Evolutionary conservation across 1,140 invertebrate species (phyloP), one percentile per base, ranked within the genome.

Genomic region (Phymastichus coffea): DNA sequence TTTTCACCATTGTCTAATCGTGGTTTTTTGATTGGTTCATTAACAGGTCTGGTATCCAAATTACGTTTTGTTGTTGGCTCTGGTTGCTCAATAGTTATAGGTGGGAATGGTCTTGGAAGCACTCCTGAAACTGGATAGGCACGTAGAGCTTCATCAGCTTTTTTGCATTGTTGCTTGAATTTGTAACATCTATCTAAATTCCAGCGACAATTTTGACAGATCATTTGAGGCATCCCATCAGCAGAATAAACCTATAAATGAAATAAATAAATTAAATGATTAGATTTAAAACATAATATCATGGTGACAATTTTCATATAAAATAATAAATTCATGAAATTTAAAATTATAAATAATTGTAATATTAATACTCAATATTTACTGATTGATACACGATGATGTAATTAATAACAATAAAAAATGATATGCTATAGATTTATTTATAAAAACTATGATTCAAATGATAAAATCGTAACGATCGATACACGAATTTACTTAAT

Each of bases 161-260:
- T 83, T 63, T 88, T 87, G 59, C 88, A 89, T 67, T 88, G 86
- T 51, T 85, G 81, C 65, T 90, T 90, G 63, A 88, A 90, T 53
- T 84, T 85, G 73, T 90, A 90, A 12, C 83, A 86, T 62, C 86
- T 76, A 56, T 86, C 84, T 64, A 89, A 82, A 44, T 87, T 86
- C 65, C 83, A 81, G 3, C 84, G 84, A 61, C 89, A 91, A 40
- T 81, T 81, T 14, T 76, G 77, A 64, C 89, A 91, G 35, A 91
- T 88, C 67, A 82, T 84, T 52, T 83, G 76, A 1, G 88, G 88
- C 86, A 90, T 88, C 55, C 86, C 86, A 73, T 91, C 89, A 12
- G 85, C 86, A 62, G 83, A 80, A 63, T 86, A 88, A 0, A 88
- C 86, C 88, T 90, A 26, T 55, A 58, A 70, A 35, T 10, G 17